phyloP scores from a whole-genome alignment of 2,797 vertebrate species.

The Potorous gilbertii region DNA sequence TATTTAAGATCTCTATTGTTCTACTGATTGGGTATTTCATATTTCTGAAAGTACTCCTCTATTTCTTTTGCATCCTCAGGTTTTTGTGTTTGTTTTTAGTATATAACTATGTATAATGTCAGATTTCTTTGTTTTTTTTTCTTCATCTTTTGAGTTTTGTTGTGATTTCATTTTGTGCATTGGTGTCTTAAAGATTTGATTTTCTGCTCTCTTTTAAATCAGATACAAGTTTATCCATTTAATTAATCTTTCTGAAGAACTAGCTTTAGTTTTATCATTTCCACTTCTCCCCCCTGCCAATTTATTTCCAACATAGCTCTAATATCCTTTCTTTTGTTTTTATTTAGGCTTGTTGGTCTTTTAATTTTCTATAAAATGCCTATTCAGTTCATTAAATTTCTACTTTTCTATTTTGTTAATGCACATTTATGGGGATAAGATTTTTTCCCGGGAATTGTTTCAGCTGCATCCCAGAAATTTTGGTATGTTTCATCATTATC shows the following conservation, averaged over 20 bases:
- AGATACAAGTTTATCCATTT: background rate
- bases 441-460: background rate
- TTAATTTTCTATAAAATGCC: background rate
- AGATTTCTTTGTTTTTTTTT: background rate
- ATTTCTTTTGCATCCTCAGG: background rate
- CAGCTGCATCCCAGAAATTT: background rate
- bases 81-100: background rate
- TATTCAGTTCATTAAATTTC: background rate
- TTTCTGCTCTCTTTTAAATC: background rate
- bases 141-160: background rate
- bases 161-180: background rate
- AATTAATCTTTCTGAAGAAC: background rate
- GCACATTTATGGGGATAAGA: background rate
- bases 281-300: background rate
- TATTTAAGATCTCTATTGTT: background rate
- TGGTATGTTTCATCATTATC: background rate
- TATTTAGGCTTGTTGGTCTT: background rate
- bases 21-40: background rate
- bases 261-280: background rate
- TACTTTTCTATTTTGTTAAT: background rate
- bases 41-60: background rate
- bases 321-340: background rate
- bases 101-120: background rate
- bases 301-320: background rate
- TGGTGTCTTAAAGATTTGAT: background rate